Conservation (phyloP, 2,113 vertebrate genomes). For the Nyctibius bracteatus region DNA sequence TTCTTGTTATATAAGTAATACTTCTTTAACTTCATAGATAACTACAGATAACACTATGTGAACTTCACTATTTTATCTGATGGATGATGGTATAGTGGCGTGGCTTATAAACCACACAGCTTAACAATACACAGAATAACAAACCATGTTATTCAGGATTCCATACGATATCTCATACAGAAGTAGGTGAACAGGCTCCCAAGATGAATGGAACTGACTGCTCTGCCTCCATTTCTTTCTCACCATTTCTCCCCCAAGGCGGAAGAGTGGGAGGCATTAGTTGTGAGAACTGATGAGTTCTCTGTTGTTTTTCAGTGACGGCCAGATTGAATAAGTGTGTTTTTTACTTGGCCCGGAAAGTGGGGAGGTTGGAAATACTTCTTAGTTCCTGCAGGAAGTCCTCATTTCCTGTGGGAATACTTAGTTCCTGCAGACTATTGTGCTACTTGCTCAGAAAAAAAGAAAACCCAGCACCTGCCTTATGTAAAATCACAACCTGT, state of each 20-base stretch:
- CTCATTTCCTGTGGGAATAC: conserved; percentile 52
- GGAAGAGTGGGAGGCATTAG: conserved; percentile 17
- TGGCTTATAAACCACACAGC: background rate
- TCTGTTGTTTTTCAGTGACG: conserved; percentile 17
- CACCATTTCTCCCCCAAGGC: background rate
- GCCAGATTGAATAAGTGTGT: background rate
- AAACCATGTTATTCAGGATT: background rate
- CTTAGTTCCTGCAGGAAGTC: conserved; percentile 46
- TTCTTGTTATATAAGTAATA: conserved; percentile 28
- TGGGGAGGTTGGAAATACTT: conserved; percentile 36
- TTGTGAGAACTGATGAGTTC: conserved; percentile 37
- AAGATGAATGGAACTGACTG: background rate
- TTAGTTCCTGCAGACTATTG: conserved; percentile 45
- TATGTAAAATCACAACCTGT: conserved; percentile 12
- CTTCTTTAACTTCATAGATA: conserved; percentile 15
- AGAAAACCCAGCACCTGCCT: conserved; percentile 22
- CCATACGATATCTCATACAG: background rate
- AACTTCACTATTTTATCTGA: background rate
- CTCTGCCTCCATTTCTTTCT: conserved; percentile 18
- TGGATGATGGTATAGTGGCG: background rate
- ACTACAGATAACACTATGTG: background rate
- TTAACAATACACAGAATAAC: background rate
- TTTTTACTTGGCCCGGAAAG: conserved; percentile 43
- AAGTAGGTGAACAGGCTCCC: background rate
- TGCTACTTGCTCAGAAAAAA: conserved; percentile 20